A percentile compares a stretch with the other conserved stretches of the same genome.
Evolutionary conservation across 2,113 vertebrate genomes (phyloP).

Genomic region (Arizona elegans): DNA sequence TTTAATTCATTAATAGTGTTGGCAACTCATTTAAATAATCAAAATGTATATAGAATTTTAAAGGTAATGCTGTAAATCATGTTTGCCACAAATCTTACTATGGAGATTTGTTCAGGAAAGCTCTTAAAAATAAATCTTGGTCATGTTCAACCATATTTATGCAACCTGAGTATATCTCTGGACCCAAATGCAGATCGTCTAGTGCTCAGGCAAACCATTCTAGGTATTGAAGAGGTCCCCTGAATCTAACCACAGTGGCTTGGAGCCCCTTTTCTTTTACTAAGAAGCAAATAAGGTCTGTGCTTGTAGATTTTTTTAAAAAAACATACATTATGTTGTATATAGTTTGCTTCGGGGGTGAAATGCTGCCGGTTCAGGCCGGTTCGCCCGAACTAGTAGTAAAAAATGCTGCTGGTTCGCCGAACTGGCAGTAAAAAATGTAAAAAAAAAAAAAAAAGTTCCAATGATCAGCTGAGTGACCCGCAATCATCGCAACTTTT

Average conservation of each 20-base stretch:
- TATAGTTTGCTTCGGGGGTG: background rate
- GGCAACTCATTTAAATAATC: background rate
- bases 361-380: too few species aligned
- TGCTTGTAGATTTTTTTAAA: background rate
- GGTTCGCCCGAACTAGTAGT: too few species aligned
- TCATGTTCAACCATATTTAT: background rate
- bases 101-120: background rate
- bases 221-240: background rate
- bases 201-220: background rate
- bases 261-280: conserved; percentile 3
- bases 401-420: too few species aligned
- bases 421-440: too few species aligned
- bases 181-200: background rate
- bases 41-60: background rate
- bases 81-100: background rate
- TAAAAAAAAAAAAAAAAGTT: too few species aligned
- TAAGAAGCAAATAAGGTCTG: background rate
- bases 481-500: too few species aligned
- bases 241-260: background rate
- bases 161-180: background rate
- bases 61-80: background rate
- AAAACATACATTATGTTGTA: background rate
- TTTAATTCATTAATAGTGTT: background rate
- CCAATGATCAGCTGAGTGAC: too few species aligned
- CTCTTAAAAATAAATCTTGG: background rate